Conservation (phyloP, 2,113 vertebrate species). For the Muntiacus muntjak region DNA sequence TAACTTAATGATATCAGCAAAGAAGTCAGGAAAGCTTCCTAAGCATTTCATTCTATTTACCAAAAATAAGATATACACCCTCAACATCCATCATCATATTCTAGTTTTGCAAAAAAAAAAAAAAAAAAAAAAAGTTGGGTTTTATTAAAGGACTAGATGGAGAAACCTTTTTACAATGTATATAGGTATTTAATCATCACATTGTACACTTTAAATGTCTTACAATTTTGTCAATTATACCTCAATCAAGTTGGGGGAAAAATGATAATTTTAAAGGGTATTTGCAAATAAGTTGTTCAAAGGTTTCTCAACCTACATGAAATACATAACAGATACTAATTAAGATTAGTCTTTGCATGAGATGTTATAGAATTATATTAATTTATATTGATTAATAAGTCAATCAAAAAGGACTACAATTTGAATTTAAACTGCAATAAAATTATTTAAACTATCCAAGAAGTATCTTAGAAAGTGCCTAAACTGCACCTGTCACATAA, state of each 20-base stretch:
- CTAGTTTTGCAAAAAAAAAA: slow-evolving; percentile 33
- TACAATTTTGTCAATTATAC: background rate
- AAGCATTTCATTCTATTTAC: slow-evolving; percentile 2
- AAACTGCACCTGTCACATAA: background rate
- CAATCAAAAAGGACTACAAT: background rate
- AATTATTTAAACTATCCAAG: background rate
- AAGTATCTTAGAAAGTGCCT: background rate
- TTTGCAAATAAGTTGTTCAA: background rate
- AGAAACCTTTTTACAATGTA: background rate
- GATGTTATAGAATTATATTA: background rate
- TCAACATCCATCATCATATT: background rate
- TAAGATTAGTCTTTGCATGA: background rate
- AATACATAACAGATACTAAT: slow-evolving; percentile 10
- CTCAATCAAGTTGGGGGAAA: background rate
- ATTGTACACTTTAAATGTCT: background rate
- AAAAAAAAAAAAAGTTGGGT: slow-evolving; percentile 5
- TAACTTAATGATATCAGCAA: slow-evolving; percentile 10
- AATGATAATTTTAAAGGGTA: background rate
- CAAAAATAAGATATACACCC: background rate
- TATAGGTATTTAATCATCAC: background rate
- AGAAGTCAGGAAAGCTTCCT: background rate
- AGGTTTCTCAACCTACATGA: background rate
- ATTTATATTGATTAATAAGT: background rate
- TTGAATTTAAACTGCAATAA: slow-evolving; percentile 26
- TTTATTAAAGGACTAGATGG: background rate